Evolutionary conservation across 1,140 invertebrate genomes (phyloP), one percentile per base, ranked within the genome.

Genomic region (Drosophila sp.): DNA sequence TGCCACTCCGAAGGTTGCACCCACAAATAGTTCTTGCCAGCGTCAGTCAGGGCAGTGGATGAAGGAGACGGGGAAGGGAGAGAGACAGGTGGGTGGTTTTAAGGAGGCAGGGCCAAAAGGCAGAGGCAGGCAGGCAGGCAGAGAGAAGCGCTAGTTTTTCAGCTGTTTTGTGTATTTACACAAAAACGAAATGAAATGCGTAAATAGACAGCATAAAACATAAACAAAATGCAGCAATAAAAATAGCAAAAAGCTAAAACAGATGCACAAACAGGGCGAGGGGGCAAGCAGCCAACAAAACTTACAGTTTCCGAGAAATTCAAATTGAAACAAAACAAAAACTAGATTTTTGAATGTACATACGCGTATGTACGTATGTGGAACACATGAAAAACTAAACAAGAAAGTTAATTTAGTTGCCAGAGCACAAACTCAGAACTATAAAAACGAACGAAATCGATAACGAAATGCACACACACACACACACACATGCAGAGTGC

Each of bases 121-220:
- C 3, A 38, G 72, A 60, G 70, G 40, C 70, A 4, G 1, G 32
- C 4, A 23, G 4, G 56, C 17, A 50, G 44, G 44, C 23, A 47
- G 32, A 58, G 17, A 33, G 56, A 23, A 33, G 32, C 7, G 23
- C 17, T 25, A 60, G 58, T 63, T 29, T 29, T 64, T 68, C 44
- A 75, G 61, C 65, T 68, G 55, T 79, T 87, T 64, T 87, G 83
- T 82, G 61, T 86, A 87, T 86, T 86, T 83, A 79, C 72, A 79
- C 72, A 73, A 71, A 79, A 73, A 69, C 57, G 61, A 87, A 87
- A 83, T 79, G 66, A 79, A 86, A 82, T 75, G 70, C 79, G 69
- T 69, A 85, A 70, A 80, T 80, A 78, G 63, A 73, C 63, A 79
- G 70, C 79, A 76, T 80, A 80, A 80, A 80, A 80, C 72, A 80